Conservation (phyloP, 2,797 vertebrate species). For the Sebastes nivosus region DNA sequence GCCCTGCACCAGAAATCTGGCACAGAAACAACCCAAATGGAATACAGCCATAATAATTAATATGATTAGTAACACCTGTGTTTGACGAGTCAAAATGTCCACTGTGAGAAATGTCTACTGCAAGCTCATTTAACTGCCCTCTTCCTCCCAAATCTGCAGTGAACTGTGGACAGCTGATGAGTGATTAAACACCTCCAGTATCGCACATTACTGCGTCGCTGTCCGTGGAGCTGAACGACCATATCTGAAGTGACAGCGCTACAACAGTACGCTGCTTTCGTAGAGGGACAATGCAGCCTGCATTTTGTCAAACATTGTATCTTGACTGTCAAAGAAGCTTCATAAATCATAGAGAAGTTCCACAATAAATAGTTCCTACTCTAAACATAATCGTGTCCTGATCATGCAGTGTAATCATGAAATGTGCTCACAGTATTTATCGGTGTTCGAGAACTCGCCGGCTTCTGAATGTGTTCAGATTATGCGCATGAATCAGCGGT, state of each 20-base stretch:
- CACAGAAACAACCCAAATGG: neutral
- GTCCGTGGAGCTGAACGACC: constrained; percentile 5
- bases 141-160: neutral
- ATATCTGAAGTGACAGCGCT: neutral
- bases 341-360: neutral
- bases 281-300: neutral
- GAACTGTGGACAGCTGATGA: constrained; percentile 15
- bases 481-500: constrained; percentile 60
- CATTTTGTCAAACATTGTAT: neutral
- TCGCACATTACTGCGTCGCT: neutral
- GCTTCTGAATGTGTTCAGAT: constrained; percentile 36
- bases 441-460: neutral
- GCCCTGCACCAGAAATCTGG: neutral
- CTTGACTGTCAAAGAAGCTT: neutral
- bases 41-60: constrained; percentile 31
- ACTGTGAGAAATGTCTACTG: neutral
- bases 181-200: constrained; percentile 6
- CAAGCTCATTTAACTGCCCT: neutral
- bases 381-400: neutral
- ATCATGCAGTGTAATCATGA: constrained; percentile 19
- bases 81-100: constrained; percentile 11
- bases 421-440: constrained; percentile 29
- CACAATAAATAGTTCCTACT: neutral
- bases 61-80: constrained; percentile 44
- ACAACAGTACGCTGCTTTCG: neutral